Base-by-base conservation (phyloP, 1,140 invertebrate species). In the Arctopsyche grandis region DNA sequence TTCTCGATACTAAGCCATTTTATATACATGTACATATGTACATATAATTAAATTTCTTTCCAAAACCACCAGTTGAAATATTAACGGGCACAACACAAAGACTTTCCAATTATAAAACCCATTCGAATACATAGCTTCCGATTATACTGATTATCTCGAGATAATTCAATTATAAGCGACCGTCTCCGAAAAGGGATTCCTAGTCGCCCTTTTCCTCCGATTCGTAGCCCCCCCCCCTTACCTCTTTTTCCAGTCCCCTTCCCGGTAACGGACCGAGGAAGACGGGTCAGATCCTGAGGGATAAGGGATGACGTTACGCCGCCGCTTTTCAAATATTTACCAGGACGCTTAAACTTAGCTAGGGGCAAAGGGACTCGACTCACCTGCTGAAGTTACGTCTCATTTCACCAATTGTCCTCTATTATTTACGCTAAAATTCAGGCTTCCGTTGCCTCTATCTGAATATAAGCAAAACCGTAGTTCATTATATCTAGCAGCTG, bases 251-350 rank as follows among this genome's bases (percentile, higher is more conserved):
- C 58, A 9, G 22, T n/a, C n/a, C 56, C 1, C 56, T 22, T 58
- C 9, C n/a, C 5, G 71, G 44, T 1, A 46, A 24, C 46, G 38
- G 14, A 21, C 4, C 44, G 46, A 48, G n/a, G 5, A 24, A 60
- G 56, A 38, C 7, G 24, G 73, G 29, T 38, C 29, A 38, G 29
- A 38, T 38, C 29, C 29, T 38, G 29, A 1, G 29, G 29, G 29
- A 38, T 38, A 38, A 38, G 52, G 52, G 19, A n/a, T 56, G 58
- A 69, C 69, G 46, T 44, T 46, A 69, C 75, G 63, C 69, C 75
- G 69, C 75, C 63, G 63, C 75, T 77, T 77, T 76, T 76, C 74
- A 76, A 76, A 76, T 76, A 76, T 76, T 76, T 76, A 77, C 75
- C 24, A 60, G 63, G 22, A 77, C 22, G 75, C 69, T 77, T 77